Conservation (phyloP, 2,888 invertebrate genomes). For the Trichopria drosophilae region DNA sequence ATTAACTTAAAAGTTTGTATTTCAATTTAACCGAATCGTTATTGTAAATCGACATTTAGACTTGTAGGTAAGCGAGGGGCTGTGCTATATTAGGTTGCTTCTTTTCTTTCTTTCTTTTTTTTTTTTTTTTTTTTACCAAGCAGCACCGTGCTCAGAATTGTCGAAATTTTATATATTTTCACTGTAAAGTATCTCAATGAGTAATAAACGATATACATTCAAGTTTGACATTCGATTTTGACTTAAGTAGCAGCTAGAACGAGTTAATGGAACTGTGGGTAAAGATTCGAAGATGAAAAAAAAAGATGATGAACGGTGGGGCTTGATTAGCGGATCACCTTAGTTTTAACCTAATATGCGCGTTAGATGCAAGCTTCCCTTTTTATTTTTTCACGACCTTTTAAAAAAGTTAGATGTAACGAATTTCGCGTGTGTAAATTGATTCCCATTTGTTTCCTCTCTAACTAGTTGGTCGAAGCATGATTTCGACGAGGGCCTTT, state of each 20-base stretch:
- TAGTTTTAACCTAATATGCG: no score
- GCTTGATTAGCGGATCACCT: no score
- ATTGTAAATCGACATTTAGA: conserved; percentile 38
- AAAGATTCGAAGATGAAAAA: conserved; percentile 17
- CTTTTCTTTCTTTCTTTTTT: conserved; percentile 11
- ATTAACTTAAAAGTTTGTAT: conserved; percentile 31
- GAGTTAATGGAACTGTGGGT: not conserved
- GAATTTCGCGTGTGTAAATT: no score
- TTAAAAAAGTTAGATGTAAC: no score
- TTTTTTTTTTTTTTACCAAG: conserved; percentile 32
- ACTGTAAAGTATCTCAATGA: conserved; percentile 40
- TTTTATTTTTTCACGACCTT: no score
- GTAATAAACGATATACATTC: not conserved
- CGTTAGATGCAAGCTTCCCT: no score
- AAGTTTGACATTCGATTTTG: not conserved
- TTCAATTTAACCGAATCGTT: conserved; percentile 45
- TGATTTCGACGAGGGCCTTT: no score
- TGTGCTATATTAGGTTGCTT: conserved; percentile 30
- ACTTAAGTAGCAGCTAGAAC: conserved; percentile 5
- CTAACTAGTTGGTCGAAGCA: no score
- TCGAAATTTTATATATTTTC: conserved; percentile 48
- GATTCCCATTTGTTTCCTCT: no score
- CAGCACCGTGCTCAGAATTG: conserved; percentile 36
- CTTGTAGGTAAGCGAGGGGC: conserved; percentile 35
- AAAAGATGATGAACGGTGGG: no score